Base-by-base conservation (phyloP, 2,888 invertebrate species). In the Eulithis testata region DNA sequence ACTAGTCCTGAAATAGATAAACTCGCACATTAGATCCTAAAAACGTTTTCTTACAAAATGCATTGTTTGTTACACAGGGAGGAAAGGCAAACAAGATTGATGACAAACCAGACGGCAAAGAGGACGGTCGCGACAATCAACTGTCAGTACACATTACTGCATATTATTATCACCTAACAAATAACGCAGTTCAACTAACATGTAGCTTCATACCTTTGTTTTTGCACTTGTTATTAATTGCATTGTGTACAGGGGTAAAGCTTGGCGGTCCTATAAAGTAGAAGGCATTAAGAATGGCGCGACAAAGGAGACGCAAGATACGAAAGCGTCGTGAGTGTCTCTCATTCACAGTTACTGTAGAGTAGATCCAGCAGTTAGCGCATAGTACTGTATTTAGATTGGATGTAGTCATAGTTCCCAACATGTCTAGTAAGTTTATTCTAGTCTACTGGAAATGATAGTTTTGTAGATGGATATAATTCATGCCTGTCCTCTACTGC, bases 91-190 rank as follows among this genome's bases (percentile, higher is more conserved):
- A 64, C 37, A 88, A 91, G 73, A 66, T 78, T 5, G 90, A 89
- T 57, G 82, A 94, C 69, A 94, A 94, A 69, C 94, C 94, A 0
- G 94, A 95, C 53, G 90, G 94, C 5, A 95, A 96, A 70, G 94
- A 96, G 81, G 97, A 97, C 73, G 97, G 97, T 77, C 94, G 98
- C 45, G 97, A 97, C 85, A 97, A 96, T 82, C 96, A 96, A 82
- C 89, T 96, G 96, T 96, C 79, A 94, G 95, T 94, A 69, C 47
- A 8, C 21, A 4, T 47, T 36, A n/a, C 21, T 31, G 40, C 40
- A n/a, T 47, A 11, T 27, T 8, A 11, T 3, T 21, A 21, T 21
- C n/a, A 6, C 9, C 8, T n/a, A 3, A 4, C 4, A 21, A 21
- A 51, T 50, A 8, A 44, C 50, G n/a, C 47, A 14, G 8, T 50